Evolutionary conservation across 1,140 invertebrate genomes (phyloP).

Genomic region (Eciton burchellii): DNA sequence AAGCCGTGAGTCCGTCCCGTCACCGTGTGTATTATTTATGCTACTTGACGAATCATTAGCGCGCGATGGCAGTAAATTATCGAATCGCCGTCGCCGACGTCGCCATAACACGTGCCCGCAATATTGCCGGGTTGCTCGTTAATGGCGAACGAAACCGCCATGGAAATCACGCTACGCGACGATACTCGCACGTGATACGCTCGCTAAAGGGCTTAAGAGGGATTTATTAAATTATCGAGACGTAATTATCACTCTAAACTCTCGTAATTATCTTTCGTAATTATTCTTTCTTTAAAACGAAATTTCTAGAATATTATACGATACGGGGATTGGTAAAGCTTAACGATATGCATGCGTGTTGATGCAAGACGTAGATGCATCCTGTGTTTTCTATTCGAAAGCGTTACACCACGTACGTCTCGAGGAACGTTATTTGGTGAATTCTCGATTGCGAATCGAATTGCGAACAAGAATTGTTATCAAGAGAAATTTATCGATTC

Average conservation of each 20-base stretch:
- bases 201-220: not conserved
- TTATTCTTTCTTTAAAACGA: too few relatives aligned
- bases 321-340: too few relatives aligned
- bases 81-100: conserved; percentile 17
- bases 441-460: not conserved
- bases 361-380: too few relatives aligned
- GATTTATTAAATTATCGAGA: not conserved
- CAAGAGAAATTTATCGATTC: not conserved
- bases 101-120: not conserved
- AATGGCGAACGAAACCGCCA: not conserved
- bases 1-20: not conserved
- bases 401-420: too few relatives aligned
- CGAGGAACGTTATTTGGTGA: too few relatives aligned
- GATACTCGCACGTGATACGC: not conserved
- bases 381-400: too few relatives aligned
- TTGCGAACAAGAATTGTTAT: not conserved
- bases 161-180: not conserved
- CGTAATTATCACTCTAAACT: too few relatives aligned
- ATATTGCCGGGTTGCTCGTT: not conserved
- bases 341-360: too few relatives aligned
- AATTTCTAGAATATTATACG: not conserved
- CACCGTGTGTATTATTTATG: conserved; percentile 25
- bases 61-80: conserved; percentile 29
- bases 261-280: not conserved
- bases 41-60: conserved; percentile 48